Base-by-base conservation (phyloP, 1,140 invertebrate genomes). In the Drosophila arawakana region DNA sequence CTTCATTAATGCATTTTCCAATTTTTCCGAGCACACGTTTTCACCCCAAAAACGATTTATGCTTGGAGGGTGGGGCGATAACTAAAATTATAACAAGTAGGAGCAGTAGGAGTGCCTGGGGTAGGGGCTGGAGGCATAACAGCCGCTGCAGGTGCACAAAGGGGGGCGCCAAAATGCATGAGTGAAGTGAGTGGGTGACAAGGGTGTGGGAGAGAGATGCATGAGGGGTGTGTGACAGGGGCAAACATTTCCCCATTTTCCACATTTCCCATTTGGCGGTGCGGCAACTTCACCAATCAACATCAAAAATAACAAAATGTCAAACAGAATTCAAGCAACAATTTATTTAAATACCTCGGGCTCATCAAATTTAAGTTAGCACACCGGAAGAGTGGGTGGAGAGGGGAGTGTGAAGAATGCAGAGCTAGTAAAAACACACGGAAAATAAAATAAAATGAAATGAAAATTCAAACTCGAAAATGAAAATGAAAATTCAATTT, bases 401-500 rank as follows among this genome's bases (percentile, higher is more conserved):
- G 15, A 57, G 44, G n/a, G 65, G 43, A 21, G 49, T 41, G 7
- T 13, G 13, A 10, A 21, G 18, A 21, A 21, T 21, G 18, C 18
- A 21, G 18, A 21, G 18, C 18, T 21, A 21, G 25, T 30, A 30
- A 6, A 30, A 30, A 30, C 25, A 30, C 25, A 43, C 7, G 15
- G 11, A 50, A 35, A 34, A 5, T 43, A 25, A 60, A 39, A 66
- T 74, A 66, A 82, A 78, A 78, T 74, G 69, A 72, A 76, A 68
- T 61, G 34, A 72, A 72, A 81, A 60, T 44, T 59, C 50, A 66
- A 85, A 30, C 25, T 30, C 25, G 25, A 30, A 30, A 80, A 78
- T 74, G 78, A 89, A 86, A 86, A 84, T 85, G 84, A 91, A 86
- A 91, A 91, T 91, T 91, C 85, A 88, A 91, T 91, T 91, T 91